Evolutionary conservation across 2,113 vertebrate genomes (phyloP), one percentile per base, ranked within the genome.

Genomic region (Ceratotherium simum): DNA sequence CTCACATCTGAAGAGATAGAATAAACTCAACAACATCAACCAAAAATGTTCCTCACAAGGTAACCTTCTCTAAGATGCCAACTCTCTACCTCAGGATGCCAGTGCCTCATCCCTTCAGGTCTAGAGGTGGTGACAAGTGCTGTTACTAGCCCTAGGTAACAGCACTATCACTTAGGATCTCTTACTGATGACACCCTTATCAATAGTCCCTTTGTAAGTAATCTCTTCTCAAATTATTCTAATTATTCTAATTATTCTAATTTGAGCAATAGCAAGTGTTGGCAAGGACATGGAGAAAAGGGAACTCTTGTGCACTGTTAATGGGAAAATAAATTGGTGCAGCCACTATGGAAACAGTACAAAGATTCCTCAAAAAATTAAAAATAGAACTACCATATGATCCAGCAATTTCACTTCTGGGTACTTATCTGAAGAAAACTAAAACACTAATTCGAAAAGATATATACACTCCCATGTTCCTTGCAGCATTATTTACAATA

Each of bases 401-500:
- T 5, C 9, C 65, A 81, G 67, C 6, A 60, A 62, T 70, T 60
- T 42, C 33, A 81, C n/a, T 70, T 18, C 42, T 62, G n/a, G 46
- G 54, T 62, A 72, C 60, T 81, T 72, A 88, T 51, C 39, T 17
- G 39, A 72, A 81, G 33, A 80, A 81, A 88, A 78, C 4, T 14
- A 89, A 87, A 94, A 70, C 64, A 87, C 73, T 79, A 70, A 87
- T 80, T 79, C n/a, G 25, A 87, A 94, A 87, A 79, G 16, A 70
- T 8, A n/a, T n/a, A 56, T 56, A n/a, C 12, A 80, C 21, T 9
- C 1, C 21, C 62, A 78, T 58, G 51, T 46, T 78, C 82, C 67
- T 2, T 21, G 62, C 29, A 78, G 21, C 51, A 54, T 54, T 54
- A 54, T 54, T 54, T 54, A 54, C 14, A 54, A 54, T 54, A 54